Evolutionary conservation across 1,140 invertebrate genomes (phyloP).

Genomic region (Orchesella cincta): DNA sequence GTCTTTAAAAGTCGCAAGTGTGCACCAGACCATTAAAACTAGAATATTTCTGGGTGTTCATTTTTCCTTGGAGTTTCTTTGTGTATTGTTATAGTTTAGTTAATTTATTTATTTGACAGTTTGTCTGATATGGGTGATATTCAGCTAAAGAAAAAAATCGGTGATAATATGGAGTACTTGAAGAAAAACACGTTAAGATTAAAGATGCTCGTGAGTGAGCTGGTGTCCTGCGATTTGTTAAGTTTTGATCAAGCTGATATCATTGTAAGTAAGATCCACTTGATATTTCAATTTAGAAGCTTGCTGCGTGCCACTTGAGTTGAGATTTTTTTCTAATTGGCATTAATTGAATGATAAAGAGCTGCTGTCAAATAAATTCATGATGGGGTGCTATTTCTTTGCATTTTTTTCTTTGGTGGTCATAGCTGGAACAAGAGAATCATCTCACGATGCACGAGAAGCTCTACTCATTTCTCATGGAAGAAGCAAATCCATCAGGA

Average conservation of each 20-base stretch:
- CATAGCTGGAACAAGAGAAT: background rate
- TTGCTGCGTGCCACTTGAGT: background rate
- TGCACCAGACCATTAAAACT: too few species aligned
- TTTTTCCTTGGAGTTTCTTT: too few species aligned
- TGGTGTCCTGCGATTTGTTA: conserved; percentile 28
- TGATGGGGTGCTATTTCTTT: background rate
- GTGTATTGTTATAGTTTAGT: too few species aligned
- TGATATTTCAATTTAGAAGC: background rate
- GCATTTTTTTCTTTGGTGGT: background rate
- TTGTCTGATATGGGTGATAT: too few species aligned
- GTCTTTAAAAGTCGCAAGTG: too few species aligned
- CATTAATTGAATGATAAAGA: background rate
- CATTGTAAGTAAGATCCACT: conserved; percentile 16
- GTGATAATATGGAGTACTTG: background rate
- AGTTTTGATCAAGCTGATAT: conserved; percentile 30
- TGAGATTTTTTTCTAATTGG: background rate
- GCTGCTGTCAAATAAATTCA: background rate
- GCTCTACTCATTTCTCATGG: background rate
- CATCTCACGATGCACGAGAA: conserved; percentile 10
- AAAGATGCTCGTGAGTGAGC: conserved; percentile 26
- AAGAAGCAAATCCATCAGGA: background rate
- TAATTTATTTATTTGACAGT: too few species aligned
- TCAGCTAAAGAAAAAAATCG: background rate
- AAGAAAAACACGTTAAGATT: background rate
- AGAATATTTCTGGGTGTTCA: too few species aligned